Evolutionary conservation across 2,797 vertebrate genomes (phyloP).

Genomic region (Anolis apletophallus): DNA sequence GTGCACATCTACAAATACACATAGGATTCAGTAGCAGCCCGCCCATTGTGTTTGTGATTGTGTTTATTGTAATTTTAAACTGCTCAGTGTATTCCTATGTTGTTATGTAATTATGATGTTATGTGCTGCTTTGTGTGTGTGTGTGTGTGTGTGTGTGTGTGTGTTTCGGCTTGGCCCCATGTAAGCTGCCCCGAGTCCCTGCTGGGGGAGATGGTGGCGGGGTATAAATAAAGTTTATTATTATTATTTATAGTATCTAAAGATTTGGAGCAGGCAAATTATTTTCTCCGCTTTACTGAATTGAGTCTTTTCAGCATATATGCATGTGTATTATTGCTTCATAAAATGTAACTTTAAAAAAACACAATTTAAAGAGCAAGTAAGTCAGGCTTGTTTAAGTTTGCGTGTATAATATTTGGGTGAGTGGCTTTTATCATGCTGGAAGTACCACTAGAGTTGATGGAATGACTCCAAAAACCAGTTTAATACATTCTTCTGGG

Average conservation of each 20-base stretch:
- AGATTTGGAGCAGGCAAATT: background rate
- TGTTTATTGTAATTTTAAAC: too few relatives aligned
- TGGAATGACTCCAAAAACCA: background rate
- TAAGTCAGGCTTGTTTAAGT: background rate
- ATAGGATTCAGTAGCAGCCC: background rate
- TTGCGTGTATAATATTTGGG: background rate
- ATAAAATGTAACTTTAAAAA: background rate
- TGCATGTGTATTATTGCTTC: background rate
- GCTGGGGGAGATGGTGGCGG: too few relatives aligned
- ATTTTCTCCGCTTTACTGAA: background rate
- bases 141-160: too few relatives aligned
- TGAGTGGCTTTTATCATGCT: background rate
- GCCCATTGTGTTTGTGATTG: too few relatives aligned
- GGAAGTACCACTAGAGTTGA: too few relatives aligned
- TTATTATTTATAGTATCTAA: too few relatives aligned
- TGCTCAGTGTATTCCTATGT: too few relatives aligned
- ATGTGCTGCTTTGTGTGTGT: too few relatives aligned
- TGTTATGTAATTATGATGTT: too few relatives aligned
- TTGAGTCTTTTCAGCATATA: background rate
- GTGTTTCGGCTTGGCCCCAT: too few relatives aligned
- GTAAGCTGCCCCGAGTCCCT: too few relatives aligned
- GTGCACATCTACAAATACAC: background rate
- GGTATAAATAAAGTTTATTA: too few relatives aligned
- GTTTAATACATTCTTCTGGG: background rate
- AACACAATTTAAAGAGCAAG: background rate